A percentile compares a stretch with the other conserved stretches of the same genome.
Evolutionary conservation across 2,797 vertebrate genomes (phyloP).

Genomic region (Pangasius mekongensis): DNA sequence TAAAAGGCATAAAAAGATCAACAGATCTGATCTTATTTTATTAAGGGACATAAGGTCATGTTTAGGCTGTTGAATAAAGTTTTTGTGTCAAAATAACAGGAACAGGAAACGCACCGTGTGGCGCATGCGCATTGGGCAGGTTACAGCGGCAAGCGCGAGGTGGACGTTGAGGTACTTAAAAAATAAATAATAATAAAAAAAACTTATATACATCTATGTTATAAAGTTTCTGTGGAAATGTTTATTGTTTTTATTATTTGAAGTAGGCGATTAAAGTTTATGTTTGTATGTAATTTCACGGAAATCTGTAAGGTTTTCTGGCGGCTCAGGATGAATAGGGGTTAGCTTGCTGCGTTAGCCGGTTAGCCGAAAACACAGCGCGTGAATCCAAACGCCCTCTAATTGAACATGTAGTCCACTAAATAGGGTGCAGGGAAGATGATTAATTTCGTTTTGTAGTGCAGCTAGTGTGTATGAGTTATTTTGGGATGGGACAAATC

Average conservation of each 20-base stretch:
- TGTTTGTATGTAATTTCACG: neutral
- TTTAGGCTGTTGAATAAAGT: constrained; percentile 51
- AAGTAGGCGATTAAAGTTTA: no score
- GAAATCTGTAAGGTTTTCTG: neutral
- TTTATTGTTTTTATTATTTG: neutral
- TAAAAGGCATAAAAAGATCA: neutral
- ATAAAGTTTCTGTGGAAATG: neutral
- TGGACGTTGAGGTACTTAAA: constrained; percentile 46
- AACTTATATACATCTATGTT: no score
- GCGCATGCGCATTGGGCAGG: constrained; percentile 58
- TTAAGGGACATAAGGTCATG: accelerated
- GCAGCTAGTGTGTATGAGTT: neutral
- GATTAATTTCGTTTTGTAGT: neutral
- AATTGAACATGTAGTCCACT: neutral
- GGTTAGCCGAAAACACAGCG: constrained; percentile 17
- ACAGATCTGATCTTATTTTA: neutral
- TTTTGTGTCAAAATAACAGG: constrained; percentile 47
- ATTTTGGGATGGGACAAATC: neutral
- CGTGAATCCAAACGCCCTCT: neutral
- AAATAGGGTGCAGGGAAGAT: neutral
- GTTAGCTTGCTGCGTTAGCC: constrained; percentile 2
- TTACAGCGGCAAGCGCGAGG: constrained; percentile 51
- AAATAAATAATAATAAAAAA: neutral
- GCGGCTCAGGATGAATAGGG: neutral
- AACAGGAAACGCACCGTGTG: constrained; percentile 37